These are phyloP conservation scores for Macroglossus sobrinus DNA, from an alignment of 2,113 vertebrate genomes.

Conservation along the genomic window DNA sequence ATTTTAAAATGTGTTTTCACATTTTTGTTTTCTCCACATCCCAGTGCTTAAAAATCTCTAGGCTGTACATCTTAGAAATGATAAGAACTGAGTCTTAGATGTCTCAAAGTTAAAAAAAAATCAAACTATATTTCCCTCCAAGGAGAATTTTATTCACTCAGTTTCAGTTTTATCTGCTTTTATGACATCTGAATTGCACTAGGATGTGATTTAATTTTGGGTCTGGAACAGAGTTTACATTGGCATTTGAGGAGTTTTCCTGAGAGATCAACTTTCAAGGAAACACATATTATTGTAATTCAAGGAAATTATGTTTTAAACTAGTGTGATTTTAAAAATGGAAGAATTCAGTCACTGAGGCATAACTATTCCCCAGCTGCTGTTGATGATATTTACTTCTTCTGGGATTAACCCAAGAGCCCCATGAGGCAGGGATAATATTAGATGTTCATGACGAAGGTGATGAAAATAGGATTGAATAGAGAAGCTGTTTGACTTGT, in stretches of 20 bases:
- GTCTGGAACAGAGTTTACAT: constrained; percentile 51
- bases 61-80: neutral
- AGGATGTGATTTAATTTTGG: constrained; percentile 54
- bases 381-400: neutral
- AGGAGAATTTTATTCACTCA: constrained; percentile 41
- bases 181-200: constrained; percentile 26
- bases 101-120: constrained; percentile 3
- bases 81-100: constrained; percentile 28
- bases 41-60: constrained; percentile 17
- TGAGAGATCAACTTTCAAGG: constrained; percentile 50
- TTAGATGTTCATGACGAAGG: neutral
- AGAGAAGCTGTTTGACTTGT: neutral
- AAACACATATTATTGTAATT: constrained; percentile 37
- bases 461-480: neutral
- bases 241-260: constrained; percentile 42
- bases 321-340: neutral
- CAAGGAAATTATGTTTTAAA: constrained; percentile 35
- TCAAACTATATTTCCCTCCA: neutral
- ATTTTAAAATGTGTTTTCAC: constrained; percentile 7
- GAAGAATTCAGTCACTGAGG: neutral
- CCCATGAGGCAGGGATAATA: neutral
- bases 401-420: neutral
- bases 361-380: neutral
- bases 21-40: neutral
- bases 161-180: constrained; percentile 52